Conservation (phyloP, 2,888 invertebrate species). For the Myopa tessellatipennis region DNA sequence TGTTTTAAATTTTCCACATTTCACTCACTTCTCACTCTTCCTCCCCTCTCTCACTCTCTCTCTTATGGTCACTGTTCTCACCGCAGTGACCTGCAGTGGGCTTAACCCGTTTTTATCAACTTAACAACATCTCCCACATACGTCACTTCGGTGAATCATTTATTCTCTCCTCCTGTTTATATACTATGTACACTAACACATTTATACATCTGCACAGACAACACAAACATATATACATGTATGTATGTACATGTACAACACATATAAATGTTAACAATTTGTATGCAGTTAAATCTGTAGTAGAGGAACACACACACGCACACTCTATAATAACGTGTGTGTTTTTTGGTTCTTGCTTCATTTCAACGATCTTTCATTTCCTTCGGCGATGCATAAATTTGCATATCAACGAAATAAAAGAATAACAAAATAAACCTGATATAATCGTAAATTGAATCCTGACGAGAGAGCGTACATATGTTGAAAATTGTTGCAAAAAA, state of each 20-base stretch:
- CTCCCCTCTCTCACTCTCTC: too few species aligned
- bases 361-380: neutral
- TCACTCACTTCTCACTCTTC: too few species aligned
- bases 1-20: too few species aligned
- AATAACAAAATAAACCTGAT: slow-evolving; percentile 5
- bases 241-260: slow-evolving; percentile 2
- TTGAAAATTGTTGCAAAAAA: slow-evolving; percentile 15
- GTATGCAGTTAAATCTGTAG: too few species aligned
- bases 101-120: too few species aligned
- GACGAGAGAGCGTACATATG: slow-evolving; percentile 4
- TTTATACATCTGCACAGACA: neutral
- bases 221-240: neutral
- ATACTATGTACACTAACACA: neutral
- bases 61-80: too few species aligned
- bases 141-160: too few species aligned
- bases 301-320: neutral
- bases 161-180: too few species aligned
- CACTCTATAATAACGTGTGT: neutral
- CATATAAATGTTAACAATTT: too few species aligned
- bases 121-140: too few species aligned
- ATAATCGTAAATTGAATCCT: slow-evolving; percentile 23
- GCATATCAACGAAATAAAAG: neutral
- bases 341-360: neutral
- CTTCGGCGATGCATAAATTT: slow-evolving; percentile 18
- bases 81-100: too few species aligned